Conservation (phyloP, 2,113 vertebrate species). For the Camelus bactrianus region DNA sequence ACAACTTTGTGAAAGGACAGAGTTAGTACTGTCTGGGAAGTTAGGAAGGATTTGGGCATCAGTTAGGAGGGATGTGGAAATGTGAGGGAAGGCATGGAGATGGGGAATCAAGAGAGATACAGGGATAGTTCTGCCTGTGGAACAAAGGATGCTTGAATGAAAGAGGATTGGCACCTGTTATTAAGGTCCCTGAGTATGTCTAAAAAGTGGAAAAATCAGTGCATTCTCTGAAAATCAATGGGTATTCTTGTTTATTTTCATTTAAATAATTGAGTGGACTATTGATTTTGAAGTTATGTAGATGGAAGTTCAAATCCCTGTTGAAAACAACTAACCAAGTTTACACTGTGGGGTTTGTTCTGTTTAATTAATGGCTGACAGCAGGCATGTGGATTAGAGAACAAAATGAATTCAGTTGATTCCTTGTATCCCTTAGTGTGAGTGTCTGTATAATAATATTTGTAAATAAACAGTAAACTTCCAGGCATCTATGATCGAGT, state of each 20-base stretch:
- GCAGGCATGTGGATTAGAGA: neutral
- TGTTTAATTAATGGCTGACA: neutral
- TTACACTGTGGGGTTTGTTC: neutral
- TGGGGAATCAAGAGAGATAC: accelerated
- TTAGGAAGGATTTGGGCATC: neutral
- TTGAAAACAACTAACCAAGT: neutral
- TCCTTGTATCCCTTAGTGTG: neutral
- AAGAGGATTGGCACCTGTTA: neutral
- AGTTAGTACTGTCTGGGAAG: neutral
- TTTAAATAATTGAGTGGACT: neutral
- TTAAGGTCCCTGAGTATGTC: neutral
- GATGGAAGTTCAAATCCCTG: slow-evolving; percentile 5
- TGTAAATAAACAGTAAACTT: neutral
- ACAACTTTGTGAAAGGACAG: neutral
- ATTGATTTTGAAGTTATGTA: neutral
- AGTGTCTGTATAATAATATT: neutral
- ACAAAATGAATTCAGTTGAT: neutral
- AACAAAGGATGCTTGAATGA: neutral
- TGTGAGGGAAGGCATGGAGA: accelerated
- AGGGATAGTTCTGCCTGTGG: neutral
- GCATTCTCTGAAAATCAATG: neutral
- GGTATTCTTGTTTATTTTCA: neutral
- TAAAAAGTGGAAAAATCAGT: neutral
- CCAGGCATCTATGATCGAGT: neutral
- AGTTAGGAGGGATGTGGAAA: neutral